Evolutionary conservation across 2,888 invertebrate species (phyloP), one percentile per base, ranked within the genome.

Genomic region (Buathra laborator): DNA sequence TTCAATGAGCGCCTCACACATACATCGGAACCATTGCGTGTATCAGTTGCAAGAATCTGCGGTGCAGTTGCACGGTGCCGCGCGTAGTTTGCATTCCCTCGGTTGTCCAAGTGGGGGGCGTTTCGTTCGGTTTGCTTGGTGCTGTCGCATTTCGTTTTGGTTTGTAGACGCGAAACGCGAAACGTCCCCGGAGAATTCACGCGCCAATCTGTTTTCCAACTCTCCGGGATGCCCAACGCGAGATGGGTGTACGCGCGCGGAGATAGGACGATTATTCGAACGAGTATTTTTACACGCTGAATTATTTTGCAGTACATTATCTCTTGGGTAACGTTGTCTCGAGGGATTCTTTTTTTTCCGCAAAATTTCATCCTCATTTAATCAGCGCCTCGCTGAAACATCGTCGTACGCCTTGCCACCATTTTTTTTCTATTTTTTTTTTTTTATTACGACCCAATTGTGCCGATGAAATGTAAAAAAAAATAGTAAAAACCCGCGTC

Each of bases 131-230:
- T 53, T 19, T 53, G 53, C 53, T 53, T 24, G 53, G 19, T 10
- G 53, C 53, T 19, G 53, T 19, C 16, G 19, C 53, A 19, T 53
- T 53, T 53, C 56, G 56, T 56, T 56, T 24, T 19, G 24, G 37
- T 9, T 56, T 56, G 56, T 56, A 56, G 24, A 37, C 37, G 24
- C 56, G 56, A 53, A 53, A 53, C 53, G n/a, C 53, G 53, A 56
- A 10, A 24, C 24, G 19, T 56, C 19, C 19, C 56, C 24, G 56
- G 56, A 56, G 56, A 37, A 24, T 56, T 56, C 56, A 4, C 56
- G 24, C 56, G 56, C 24, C 56, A 56, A 56, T 56, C 56, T 56
- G 56, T 24, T 24, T 56, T 24, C 19, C 4, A 56, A 4, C 24
- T 19, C 24, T 19, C 24, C 56, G 56, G 1, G 56, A 56, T 56